A percentile compares a stretch with the other conserved stretches of the same genome.
Evolutionary conservation across 2,888 invertebrate species (phyloP).

Genomic region (Ophion ellenae): DNA sequence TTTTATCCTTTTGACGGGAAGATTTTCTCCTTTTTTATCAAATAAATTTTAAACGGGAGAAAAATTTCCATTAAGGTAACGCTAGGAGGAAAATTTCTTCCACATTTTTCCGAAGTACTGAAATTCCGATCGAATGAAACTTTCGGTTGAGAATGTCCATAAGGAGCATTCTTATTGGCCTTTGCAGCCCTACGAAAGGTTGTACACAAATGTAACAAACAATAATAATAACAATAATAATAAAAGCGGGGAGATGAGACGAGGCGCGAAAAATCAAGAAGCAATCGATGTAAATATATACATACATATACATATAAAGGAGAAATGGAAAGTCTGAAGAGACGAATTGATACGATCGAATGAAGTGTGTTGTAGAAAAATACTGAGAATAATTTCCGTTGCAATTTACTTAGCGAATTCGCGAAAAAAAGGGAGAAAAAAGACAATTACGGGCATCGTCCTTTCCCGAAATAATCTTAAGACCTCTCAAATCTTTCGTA

Average conservation of each 20-base stretch:
- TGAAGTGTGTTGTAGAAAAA: conserved; percentile 31
- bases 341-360: conserved; percentile 43
- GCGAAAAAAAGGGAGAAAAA: conserved; percentile 3
- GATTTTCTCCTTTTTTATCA: neutral
- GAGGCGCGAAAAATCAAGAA: conserved; percentile 9
- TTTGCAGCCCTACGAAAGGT: conserved; percentile 18
- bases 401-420: conserved; percentile 4
- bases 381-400: conserved; percentile 6
- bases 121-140: neutral
- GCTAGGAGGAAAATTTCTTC: neutral
- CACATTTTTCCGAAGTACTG: neutral
- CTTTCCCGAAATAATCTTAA: conserved; percentile 39
- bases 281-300: conserved; percentile 35
- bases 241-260: conserved; percentile 10
- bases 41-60: neutral
- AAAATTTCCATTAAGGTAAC: neutral
- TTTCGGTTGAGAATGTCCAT: neutral
- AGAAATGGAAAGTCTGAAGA: conserved; percentile 16
- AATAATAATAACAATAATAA: conserved; percentile 15
- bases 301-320: conserved; percentile 33
- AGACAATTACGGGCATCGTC: conserved; percentile 32
- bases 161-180: conserved; percentile 19
- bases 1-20: neutral
- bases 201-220: conserved; percentile 31
- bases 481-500: conserved; percentile 42